These are phyloP conservation scores for Drosophila ochracea DNA, from an alignment of 2,888 invertebrate genomes.

Conservation along the genomic window DNA sequence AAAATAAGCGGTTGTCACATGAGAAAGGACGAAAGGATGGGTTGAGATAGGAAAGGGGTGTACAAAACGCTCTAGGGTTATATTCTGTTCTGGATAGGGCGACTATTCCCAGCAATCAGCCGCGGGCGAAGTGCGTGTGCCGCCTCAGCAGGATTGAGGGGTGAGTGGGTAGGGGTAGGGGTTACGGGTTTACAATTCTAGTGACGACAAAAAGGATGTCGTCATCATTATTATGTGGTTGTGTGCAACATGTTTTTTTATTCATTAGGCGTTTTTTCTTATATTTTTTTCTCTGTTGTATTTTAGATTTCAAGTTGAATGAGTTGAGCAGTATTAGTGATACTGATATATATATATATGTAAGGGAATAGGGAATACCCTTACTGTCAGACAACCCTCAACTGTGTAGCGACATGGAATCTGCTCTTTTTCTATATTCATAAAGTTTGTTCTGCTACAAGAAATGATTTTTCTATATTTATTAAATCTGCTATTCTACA, in stretches of 20 bases:
- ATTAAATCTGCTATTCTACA: neutral
- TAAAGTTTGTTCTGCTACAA: neutral
- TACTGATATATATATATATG: constrained; percentile 34
- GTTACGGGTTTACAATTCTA: constrained; percentile 30
- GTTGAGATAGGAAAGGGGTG: constrained; percentile 32
- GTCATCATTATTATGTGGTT: constrained; percentile 81
- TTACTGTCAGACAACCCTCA: constrained; percentile 56
- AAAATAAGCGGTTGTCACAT: constrained; percentile 19
- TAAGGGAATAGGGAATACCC: neutral
- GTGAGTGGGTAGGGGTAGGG: constrained; percentile 9
- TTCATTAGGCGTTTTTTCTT: constrained; percentile 53
- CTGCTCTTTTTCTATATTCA: neutral
- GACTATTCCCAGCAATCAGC: constrained; percentile 54
- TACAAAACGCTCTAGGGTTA: constrained; percentile 11
- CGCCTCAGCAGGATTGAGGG: constrained; percentile 10
- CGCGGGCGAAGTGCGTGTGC: constrained; percentile 57
- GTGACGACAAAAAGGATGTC: constrained; percentile 72
- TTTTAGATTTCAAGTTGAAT: constrained; percentile 53
- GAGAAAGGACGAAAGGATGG: constrained; percentile 5
- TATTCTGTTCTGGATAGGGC: neutral
- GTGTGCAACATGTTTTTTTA: constrained; percentile 76
- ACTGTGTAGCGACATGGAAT: neutral
- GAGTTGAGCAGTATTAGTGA: constrained; percentile 54
- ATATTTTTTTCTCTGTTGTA: constrained; percentile 4
- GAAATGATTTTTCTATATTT: neutral